Evolutionary conservation across 2,113 vertebrate genomes (phyloP), one percentile per base, ranked within the genome.

Genomic region (Anseranas semipalmata): DNA sequence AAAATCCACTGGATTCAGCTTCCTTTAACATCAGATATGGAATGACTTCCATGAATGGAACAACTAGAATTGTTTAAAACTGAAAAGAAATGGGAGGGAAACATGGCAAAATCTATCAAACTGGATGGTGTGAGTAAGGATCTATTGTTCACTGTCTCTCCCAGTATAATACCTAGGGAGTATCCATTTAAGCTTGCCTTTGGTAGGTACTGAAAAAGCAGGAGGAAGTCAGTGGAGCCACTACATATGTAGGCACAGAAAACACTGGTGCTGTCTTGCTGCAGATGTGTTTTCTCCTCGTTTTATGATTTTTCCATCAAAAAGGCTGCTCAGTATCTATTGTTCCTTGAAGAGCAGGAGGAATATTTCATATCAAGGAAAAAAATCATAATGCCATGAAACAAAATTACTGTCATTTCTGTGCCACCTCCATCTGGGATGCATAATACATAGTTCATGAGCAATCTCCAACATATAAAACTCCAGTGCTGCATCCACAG

Each of bases 81-180:
- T 39, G 62, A 19, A 41, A 89, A 68, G 10, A 65, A 19, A 4
- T 68, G 30, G 55, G 12, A 59, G 10, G 5, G 7, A 35, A 74
- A 41, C 22, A 16, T 24, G 37, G 22, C 32, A 56, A 70, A 95
- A 60, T 55, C n/a, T 67, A 1, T 82, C 22, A 43, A 45, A 65
- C 19, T 25, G 0, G 0, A 10, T 3, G 4, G 41, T 65, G 35
- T 52, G 24, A 72, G 32, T 60, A 62, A 80, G 53, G 37, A 16
- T 45, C 7, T 67, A 20, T 8, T 59, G 45, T 70, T 85, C 63
- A 71, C 10, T 50, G 14, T 65, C 10, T 39, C 28, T 87, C 84
- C 24, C 35, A 46, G 1, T 58, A 3, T 21, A 43, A 73, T 41
- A 48, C 55, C 22, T 71, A 48, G 52, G 22, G 20, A 70, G 3